Percentiles rank a stretch among this genome's conserved stretches.
phyloP scores from a whole-genome alignment of 2,888 invertebrate species.

The Hirtodrosophila histrioides region DNA sequence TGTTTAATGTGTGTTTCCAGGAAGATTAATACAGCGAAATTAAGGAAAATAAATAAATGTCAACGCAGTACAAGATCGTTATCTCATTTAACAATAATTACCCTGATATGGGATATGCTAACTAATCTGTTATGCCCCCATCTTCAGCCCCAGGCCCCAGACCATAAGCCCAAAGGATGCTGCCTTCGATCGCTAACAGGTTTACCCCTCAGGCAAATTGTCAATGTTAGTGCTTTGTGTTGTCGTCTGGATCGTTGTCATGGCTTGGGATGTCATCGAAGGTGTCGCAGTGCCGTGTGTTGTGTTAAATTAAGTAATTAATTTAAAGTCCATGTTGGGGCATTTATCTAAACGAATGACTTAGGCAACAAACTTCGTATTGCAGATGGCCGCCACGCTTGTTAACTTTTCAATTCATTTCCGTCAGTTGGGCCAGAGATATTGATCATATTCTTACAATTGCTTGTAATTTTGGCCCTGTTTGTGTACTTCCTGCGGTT shows the following conservation, averaged over 20 bases:
- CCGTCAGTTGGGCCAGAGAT: conserved; percentile 61
- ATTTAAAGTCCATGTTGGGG: conserved; percentile 75
- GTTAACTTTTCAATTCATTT: conserved; percentile 66
- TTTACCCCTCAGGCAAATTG: conserved; percentile 53
- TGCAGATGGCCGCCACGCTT: conserved; percentile 47
- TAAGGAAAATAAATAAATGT: conserved; percentile 85
- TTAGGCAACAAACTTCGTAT: conserved; percentile 66
- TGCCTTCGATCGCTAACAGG: conserved; percentile 57
- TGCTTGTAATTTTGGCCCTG: conserved; percentile 60
- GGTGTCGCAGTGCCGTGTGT: conserved; percentile 70
- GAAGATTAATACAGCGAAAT: conserved; percentile 85
- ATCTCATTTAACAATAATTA: conserved; percentile 85
- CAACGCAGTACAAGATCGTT: conserved; percentile 85
- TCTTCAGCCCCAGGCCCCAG: conserved; percentile 27
- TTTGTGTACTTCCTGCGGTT: conserved; percentile 63
- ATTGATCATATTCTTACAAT: conserved; percentile 64
- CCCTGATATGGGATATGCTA: conserved; percentile 85
- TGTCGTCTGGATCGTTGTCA: conserved; percentile 51
- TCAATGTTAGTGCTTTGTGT: conserved; percentile 73
- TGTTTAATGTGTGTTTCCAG: conserved; percentile 78
- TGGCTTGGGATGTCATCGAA: conserved; percentile 57
- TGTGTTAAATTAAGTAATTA: conserved; percentile 79
- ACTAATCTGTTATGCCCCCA: conserved; percentile 82
- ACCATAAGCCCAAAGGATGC: conserved; percentile 6
- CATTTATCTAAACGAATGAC: conserved; percentile 74